Base-by-base conservation (phyloP, 2,113 vertebrate genomes). In the Eptesicus fuscus region DNA sequence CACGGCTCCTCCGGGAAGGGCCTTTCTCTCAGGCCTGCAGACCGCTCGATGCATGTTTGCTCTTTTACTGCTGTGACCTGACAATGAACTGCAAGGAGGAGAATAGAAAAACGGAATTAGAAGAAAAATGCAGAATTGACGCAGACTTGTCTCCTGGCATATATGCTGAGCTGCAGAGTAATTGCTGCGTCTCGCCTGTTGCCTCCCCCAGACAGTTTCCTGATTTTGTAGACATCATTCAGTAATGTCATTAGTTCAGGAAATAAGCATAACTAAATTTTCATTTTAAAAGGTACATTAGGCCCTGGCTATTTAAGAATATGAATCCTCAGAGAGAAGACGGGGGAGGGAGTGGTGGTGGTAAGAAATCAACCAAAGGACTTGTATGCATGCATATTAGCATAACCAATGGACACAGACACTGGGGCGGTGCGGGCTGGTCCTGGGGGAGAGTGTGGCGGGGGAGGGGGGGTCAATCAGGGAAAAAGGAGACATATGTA, bases 201-300 rank as follows among this genome's bases (percentile, higher is more conserved):
- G 71, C 77, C 65, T 79, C 61, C 71, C 71, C 65, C 69, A 40
- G 16, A n/a, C 30, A 18, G 13, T 42, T 87, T 87, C 94, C 92
- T 84, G 83, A 51, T 71, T 84, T 76, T 67, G 61, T 69, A 65
- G 80, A 73, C 23, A 47, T 94, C 88, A 53, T 74, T 90, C 90
- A 53, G 77, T 95, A 59, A 69, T 69, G 53, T 73, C 71, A 88
- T 91, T 94, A 83, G 88, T 73, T 93, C 71, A 95, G 96, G 80
- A 96, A 96, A 74, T 96, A 73, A n/a, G 70, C 25, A 17, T 87
- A 94, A 93, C 76, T 89, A 61, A 32, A 89, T 93, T 93, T 93
- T 73, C 65, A 51, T 92, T 94, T 84, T 74, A 32, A 77, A 93
- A 93, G 92, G 80, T 77, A 25, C 13, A 70, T 77, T 44, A 86